Evolutionary conservation across 2,888 invertebrate genomes (phyloP), one percentile per base, ranked within the genome.

Genomic region (Diaphora mendica): DNA sequence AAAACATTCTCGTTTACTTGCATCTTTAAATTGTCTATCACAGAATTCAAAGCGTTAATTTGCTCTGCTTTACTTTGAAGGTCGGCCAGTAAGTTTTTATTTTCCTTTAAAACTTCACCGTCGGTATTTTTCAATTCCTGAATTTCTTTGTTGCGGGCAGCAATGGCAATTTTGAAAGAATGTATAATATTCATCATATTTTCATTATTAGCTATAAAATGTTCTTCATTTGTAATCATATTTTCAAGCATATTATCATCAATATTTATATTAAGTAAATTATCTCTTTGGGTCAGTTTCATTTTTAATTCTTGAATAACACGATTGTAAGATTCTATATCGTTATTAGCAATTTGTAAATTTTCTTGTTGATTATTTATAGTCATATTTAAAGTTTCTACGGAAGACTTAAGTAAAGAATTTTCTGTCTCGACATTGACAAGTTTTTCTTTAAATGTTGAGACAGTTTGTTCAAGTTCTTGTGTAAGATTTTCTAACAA

Each of bases 181-280:
- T 89, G 82, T 73, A 94, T 90, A 42, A 95, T 89, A 76, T 93
- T 93, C 83, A 85, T 90, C 71, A 95, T 90, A 77, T 94, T 94
- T 81, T 95, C 95, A 80, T 94, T 94, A 79, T 92, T 95, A 23
- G 92, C 89, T 69, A 93, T 88, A 74, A 92, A 86, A 72, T 89
- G 89, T 71, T 94, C 90, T 89, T 95, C 95, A 74, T 90, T 93
- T 3, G 87, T 84, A 71, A 94, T 88, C 89, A 95, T 90, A 71
- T 75, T 85, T 80, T 93, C 91, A 73, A 94, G 79, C 51, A 88
- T 74, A 67, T 75, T 83, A 42, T 93, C 91, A 76, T 80, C 86
- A 39, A 92, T 82, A 72, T 83, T 81, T 15, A 88, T 65, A 71
- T 83, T 85, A 3, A 82, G 74, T 51, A 84, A 64, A 51, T 77